phyloP scores from a whole-genome alignment of 23 tunicate genomes.

The Ascidia mentula region DNA sequence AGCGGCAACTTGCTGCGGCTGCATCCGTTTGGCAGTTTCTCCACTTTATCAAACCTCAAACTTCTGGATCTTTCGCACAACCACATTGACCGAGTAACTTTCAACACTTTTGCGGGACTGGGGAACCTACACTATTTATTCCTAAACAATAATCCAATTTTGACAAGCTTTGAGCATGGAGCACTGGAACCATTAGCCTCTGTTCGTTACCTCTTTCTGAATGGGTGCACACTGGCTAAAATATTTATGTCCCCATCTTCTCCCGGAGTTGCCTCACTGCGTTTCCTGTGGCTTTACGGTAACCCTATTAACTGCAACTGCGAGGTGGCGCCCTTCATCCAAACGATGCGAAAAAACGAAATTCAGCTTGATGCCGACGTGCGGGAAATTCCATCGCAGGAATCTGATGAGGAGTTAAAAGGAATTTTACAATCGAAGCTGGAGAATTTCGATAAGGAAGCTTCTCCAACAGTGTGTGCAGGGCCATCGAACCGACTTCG shows the following conservation, averaged over 20 bases:
- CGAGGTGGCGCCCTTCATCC: conserved; percentile 37
- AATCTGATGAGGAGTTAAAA: not conserved
- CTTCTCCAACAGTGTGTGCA: conserved; percentile 19
- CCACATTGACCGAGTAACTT: conserved; percentile 3
- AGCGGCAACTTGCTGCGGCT: conserved; percentile 32
- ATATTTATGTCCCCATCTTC: conserved; percentile 12
- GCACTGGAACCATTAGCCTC: conserved; percentile 11
- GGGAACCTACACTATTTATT: conserved; percentile 19
- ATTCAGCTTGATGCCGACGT: conserved; percentile 29
- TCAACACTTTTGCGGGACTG: conserved; percentile 27
- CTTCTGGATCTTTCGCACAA: conserved; percentile 53
- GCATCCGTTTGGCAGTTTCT: conserved; percentile 13
- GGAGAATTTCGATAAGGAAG: not conserved
- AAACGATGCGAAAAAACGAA: conserved; percentile 13
- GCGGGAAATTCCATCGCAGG: not conserved
- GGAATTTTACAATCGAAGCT: not conserved
- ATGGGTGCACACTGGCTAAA: conserved; percentile 37
- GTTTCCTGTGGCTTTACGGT: conserved; percentile 55
- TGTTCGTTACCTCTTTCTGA: conserved; percentile 34
- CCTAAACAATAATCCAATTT: conserved; percentile 27
- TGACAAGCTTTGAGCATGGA: conserved; percentile 8
- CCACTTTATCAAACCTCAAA: not conserved
- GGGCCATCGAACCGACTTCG: conserved; percentile 43
- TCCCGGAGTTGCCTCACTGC: conserved; percentile 3
- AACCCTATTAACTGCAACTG: conserved; percentile 68